Evolutionary conservation across 1,140 invertebrate species (phyloP).

Genomic region (Apis cerana): DNA sequence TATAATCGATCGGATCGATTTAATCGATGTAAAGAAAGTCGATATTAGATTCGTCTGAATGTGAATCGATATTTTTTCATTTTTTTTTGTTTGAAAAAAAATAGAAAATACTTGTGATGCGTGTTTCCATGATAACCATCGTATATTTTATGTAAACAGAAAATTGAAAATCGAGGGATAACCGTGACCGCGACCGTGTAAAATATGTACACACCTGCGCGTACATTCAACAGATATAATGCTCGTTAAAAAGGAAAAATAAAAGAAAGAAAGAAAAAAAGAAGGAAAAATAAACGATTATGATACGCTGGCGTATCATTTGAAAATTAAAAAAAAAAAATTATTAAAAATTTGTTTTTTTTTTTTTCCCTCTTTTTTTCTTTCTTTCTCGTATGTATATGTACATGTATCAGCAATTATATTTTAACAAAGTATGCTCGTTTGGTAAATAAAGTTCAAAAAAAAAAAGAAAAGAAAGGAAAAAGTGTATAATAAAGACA

Average conservation of each 20-base stretch:
- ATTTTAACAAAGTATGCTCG: conserved; percentile 38
- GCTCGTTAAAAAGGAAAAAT: not conserved
- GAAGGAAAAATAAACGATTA: not conserved
- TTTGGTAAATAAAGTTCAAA: conserved; percentile 42
- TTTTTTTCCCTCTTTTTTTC: not conserved
- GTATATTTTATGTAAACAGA: no score
- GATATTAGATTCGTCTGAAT: not conserved
- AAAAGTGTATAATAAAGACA: not conserved
- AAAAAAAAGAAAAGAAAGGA: conserved; percentile 7
- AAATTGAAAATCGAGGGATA: not conserved
- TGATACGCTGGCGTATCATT: conserved; percentile 43
- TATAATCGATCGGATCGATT: no score
- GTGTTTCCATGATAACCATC: not conserved
- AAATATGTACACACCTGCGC: not conserved
- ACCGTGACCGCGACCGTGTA: no score
- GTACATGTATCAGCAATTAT: conserved; percentile 33
- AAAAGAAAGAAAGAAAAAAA: not conserved
- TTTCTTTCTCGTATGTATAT: conserved; percentile 10
- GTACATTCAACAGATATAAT: not conserved
- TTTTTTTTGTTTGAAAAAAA: no score
- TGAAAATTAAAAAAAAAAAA: not conserved
- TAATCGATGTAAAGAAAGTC: not conserved
- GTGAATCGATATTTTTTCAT: not conserved
- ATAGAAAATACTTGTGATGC: not conserved
- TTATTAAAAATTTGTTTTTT: conserved; percentile 8